Percentiles rank a stretch among this genome's conserved stretches.
These are phyloP conservation scores for Leucophenga montana DNA, from an alignment of 2,888 invertebrate species.

Conservation along the genomic window DNA sequence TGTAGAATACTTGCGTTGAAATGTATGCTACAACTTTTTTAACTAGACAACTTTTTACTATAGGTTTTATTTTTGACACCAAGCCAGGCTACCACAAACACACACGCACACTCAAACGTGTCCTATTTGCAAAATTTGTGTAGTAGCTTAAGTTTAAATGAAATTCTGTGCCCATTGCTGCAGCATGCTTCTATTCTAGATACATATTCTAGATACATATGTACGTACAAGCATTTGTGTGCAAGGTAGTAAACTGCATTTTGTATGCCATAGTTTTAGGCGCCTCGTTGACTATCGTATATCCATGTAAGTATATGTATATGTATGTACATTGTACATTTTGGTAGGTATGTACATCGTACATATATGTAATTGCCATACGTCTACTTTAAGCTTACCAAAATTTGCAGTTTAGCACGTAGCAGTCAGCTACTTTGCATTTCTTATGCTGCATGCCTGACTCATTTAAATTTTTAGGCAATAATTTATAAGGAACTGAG, in stretches of 20 bases:
- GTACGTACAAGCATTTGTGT: too few relatives aligned
- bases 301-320: too few relatives aligned
- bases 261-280: conserved; percentile 3
- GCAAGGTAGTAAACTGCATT: neutral
- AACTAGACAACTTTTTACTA: conserved; percentile 2
- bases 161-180: conserved; percentile 1
- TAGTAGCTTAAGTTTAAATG: neutral
- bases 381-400: neutral
- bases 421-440: conserved; percentile 7
- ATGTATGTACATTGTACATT: too few relatives aligned
- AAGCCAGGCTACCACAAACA: too few relatives aligned
- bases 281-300: neutral
- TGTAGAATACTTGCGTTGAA: too few relatives aligned
- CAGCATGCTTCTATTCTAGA: too few relatives aligned
- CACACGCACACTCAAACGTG: neutral
- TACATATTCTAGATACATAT: too few relatives aligned
- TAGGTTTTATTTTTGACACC: conserved; percentile 6
- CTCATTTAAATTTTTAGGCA: neutral
- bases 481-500: too few relatives aligned
- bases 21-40: conserved; percentile 21
- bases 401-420: neutral
- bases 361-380: neutral
- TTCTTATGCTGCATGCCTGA: neutral
- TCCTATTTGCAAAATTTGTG: neutral
- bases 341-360: too few relatives aligned